Conservation (phyloP, 2,797 vertebrate genomes). For the Parotocinclus haroldoi region DNA sequence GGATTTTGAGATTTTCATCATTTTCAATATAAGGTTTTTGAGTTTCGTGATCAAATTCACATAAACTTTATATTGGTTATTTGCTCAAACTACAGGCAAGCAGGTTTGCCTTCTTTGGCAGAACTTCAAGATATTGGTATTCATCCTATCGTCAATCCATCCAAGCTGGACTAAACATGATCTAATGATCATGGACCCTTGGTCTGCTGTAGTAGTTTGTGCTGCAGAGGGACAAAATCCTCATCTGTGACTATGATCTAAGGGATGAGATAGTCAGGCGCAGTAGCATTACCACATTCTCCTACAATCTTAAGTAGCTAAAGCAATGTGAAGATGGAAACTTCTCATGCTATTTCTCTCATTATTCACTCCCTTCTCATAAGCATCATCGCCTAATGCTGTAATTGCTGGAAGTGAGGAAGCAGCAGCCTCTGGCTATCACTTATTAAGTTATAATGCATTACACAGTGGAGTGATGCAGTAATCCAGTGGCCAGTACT, state of each 20-base stretch:
- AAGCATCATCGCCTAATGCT: background rate
- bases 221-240: conserved; percentile 11
- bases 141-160: conserved; percentile 21
- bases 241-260: background rate
- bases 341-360: background rate
- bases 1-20: background rate
- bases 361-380: background rate
- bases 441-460: background rate
- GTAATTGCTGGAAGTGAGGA: background rate
- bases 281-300: conserved; percentile 35
- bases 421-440: background rate
- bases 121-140: background rate
- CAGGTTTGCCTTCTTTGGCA: conserved; percentile 27
- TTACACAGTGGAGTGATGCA: background rate
- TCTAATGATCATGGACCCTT: conserved; percentile 23
- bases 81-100: conserved; percentile 8
- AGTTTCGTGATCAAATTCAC: too few species aligned
- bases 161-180: conserved; percentile 39
- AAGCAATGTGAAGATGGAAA: conserved; percentile 21
- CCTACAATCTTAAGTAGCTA: conserved; percentile 3
- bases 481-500: too few species aligned
- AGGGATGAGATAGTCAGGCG: conserved; percentile 11
- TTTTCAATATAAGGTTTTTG: conserved; percentile 4
- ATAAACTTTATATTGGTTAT: background rate
- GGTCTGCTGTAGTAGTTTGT: conserved; percentile 31